Conservation (phyloP, 2,797 vertebrate genomes). For the Clarias pachynema region DNA sequence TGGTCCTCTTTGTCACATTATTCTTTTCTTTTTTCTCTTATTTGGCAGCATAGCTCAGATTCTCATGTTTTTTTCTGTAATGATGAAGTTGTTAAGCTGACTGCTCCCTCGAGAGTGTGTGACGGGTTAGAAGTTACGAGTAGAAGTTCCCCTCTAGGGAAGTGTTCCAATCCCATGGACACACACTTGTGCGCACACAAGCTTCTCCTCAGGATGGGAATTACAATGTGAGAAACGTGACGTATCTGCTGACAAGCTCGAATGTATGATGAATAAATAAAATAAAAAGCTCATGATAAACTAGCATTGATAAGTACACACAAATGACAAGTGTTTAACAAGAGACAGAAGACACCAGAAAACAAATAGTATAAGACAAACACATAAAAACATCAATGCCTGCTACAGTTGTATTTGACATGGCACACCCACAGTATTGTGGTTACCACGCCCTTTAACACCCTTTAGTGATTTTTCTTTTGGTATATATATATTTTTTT, state of each 20-base stretch:
- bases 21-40: not conserved
- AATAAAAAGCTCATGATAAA: not conserved
- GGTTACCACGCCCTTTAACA: not conserved
- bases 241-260: not conserved
- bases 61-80: conserved; percentile 7
- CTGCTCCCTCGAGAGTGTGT: conserved; percentile 35
- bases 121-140: conserved; percentile 42
- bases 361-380: not conserved
- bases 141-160: conserved; percentile 35
- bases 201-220: not conserved
- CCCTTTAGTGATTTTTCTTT: not conserved
- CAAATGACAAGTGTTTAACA: not conserved
- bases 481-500: too few species aligned
- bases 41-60: not conserved
- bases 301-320: too few species aligned
- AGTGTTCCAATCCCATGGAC: conserved; percentile 18
- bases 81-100: conserved; percentile 49
- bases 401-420: not conserved
- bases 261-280: not conserved
- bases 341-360: too few species aligned
- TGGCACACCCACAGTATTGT: not conserved
- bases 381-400: not conserved
- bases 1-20: not conserved
- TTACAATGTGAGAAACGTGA: not conserved
- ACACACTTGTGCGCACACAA: not conserved